phyloP scores from a whole-genome alignment of 2,113 vertebrate genomes.

The Cephalophus harveyi region DNA sequence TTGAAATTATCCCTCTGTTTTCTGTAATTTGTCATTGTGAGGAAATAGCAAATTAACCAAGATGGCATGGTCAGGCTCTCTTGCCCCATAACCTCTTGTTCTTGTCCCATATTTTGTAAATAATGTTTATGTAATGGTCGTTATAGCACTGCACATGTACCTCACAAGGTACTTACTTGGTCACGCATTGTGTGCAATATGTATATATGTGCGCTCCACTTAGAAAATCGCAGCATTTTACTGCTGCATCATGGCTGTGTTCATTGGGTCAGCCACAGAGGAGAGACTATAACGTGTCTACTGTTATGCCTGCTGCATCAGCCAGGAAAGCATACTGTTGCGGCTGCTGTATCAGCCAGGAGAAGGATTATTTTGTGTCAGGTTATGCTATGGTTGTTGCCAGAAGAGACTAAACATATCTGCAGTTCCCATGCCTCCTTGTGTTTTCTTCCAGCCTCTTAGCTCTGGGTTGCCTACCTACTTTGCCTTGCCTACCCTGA shows the following conservation, averaged over 20 bases:
- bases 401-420: neutral
- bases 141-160: neutral
- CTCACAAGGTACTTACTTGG: neutral
- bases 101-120: neutral
- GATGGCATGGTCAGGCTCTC: neutral
- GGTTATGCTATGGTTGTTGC: neutral
- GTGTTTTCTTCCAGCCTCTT: neutral
- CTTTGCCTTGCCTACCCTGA: neutral
- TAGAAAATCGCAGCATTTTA: neutral
- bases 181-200: rapidly evolving
- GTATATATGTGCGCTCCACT: neutral
- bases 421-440: neutral
- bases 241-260: neutral
- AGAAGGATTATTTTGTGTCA: neutral
- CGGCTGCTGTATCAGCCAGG: neutral
- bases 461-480: neutral
- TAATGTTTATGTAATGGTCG: neutral
- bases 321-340: neutral
- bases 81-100: neutral
- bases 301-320: neutral
- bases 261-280: neutral
- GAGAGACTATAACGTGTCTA: neutral
- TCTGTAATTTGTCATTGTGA: neutral
- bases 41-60: neutral
- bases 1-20: neutral